Evolutionary conservation across 2,113 vertebrate genomes (phyloP), one percentile per base, ranked within the genome.

Genomic region (Coracopsis vasa): DNA sequence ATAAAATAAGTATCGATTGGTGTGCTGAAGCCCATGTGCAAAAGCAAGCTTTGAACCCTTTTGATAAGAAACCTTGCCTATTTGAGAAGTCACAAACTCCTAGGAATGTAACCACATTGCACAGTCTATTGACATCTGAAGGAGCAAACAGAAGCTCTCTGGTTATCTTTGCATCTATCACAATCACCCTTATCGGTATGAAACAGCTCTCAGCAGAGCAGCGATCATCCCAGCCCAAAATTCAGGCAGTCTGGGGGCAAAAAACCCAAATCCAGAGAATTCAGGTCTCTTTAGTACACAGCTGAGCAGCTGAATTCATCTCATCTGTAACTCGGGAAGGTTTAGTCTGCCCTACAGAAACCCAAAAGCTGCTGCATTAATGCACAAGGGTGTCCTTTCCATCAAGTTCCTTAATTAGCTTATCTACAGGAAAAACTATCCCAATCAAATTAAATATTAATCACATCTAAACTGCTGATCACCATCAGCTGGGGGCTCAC

Each of bases 381-480:
- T 95, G 94, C 94, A 90, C 77, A 90, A 88, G 91, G 92, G 83
- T 86, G 94, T 95, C 75, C 92, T 94, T 94, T 93, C 97, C 94
- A 96, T 96, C 85, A 77, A 88, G 79, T 88, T 94, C 93, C 97
- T 97, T 98, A 97, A 97, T 98, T 98, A 98, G 97, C 96, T 96
- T 97, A 97, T 96, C 97, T 97, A 95, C 92, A 97, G 97, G 71
- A 94, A 97, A 98, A 97, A 94, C 96, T 95, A 98, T 97, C 97
- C 97, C 95, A 94, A 97, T 97, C 97, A 97, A 98, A 97, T 98
- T 97, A 98, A 98, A 98, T 98, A 98, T 98, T 98, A 98, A 98
- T 97, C 97, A 94, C 96, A 97, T 95, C 97, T 97, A 98, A 98
- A 98, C 95, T 97, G 94, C 97, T 95, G 92, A 97, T 97, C 97